Evolutionary conservation across 2,888 invertebrate species (phyloP).

Genomic region (Nysson spinosus): DNA sequence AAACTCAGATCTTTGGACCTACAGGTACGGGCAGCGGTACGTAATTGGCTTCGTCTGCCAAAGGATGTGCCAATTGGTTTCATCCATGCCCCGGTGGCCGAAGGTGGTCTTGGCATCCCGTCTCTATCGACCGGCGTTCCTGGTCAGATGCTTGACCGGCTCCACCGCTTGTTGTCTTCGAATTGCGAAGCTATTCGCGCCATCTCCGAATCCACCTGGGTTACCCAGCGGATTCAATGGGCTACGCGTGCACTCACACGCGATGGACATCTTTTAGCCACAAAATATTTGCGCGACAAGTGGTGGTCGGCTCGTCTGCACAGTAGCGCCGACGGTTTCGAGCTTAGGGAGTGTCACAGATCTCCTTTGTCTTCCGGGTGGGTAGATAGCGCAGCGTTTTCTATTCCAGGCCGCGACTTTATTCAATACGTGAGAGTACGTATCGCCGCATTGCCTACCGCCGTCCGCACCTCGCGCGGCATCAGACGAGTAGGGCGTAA

Average conservation of each 20-base stretch:
- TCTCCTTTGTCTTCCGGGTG: not conserved
- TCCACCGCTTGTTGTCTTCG: not conserved
- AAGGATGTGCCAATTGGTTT: not conserved
- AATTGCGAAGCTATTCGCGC: not conserved
- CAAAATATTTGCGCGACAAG: not conserved
- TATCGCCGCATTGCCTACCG: not conserved
- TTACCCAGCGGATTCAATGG: not conserved
- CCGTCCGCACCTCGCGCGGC: slow-evolving; percentile 41
- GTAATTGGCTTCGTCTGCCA: not conserved
- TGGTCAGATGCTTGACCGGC: not conserved
- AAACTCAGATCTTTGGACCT: not conserved
- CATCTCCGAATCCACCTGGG: not conserved
- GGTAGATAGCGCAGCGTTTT: not conserved
- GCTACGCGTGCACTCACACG: not conserved
- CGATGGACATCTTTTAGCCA: not conserved
- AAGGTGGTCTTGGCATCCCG: not conserved
- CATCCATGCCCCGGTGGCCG: not conserved
- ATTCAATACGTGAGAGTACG: not conserved
- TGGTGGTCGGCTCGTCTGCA: not conserved
- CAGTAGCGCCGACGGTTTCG: not conserved
- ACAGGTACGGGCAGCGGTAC: not conserved
- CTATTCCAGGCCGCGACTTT: not conserved
- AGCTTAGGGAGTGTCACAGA: not conserved
- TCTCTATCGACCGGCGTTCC: not conserved
- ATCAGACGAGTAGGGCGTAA: slow-evolving; percentile 1